Evolutionary conservation across 2,113 vertebrate genomes (phyloP).

Genomic region (Varanus komodoensis): DNA sequence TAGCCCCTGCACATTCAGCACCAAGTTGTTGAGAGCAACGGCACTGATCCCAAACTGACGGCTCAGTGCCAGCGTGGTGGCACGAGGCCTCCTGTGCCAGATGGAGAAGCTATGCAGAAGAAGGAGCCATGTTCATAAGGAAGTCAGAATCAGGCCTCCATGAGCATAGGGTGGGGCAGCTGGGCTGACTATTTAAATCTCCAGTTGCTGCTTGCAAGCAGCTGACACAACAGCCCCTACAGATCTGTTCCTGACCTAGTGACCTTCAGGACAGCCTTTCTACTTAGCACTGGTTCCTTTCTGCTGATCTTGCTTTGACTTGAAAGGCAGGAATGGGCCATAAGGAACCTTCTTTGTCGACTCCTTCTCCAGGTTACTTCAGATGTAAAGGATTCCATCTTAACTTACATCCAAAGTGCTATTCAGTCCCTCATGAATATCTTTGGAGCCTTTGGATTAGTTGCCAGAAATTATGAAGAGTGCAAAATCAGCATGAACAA

Average conservation of each 20-base stretch:
- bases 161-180: too few relatives aligned
- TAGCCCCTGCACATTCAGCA: too few relatives aligned
- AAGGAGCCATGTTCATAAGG: too few relatives aligned
- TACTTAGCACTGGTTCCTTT: neutral
- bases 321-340: neutral
- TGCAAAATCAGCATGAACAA: constrained; percentile 71
- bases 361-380: constrained; percentile 72
- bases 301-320: neutral
- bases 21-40: too few relatives aligned
- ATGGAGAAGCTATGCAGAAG: too few relatives aligned
- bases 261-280: neutral
- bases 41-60: too few relatives aligned
- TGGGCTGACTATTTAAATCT: neutral
- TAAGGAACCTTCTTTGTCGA: neutral
- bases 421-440: constrained; percentile 67
- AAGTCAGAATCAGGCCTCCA: too few relatives aligned
- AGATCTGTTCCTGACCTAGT: neutral
- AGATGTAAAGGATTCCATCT: constrained; percentile 79
- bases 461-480: constrained; percentile 63
- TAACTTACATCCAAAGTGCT: constrained; percentile 73
- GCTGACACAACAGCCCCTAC: neutral
- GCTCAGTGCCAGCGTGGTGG: too few relatives aligned
- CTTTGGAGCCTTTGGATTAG: constrained; percentile 75
- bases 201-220: neutral
- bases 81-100: too few relatives aligned